These are phyloP conservation scores for Clanis bilineata DNA, from an alignment of 2,888 invertebrate genomes.

Conservation along the genomic window DNA sequence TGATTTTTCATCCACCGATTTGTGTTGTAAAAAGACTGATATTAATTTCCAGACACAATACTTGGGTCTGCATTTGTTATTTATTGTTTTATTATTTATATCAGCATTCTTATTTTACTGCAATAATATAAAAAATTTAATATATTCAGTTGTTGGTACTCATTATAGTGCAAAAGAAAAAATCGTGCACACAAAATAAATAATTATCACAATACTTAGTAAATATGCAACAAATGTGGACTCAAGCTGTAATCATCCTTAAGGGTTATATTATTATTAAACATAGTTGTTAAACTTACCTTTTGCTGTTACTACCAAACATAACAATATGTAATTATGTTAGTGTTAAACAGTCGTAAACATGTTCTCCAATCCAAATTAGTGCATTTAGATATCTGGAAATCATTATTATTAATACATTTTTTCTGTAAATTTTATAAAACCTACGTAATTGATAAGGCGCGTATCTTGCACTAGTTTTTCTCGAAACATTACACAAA, in stretches of 20 bases:
- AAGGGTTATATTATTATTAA: neutral
- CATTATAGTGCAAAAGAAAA: neutral
- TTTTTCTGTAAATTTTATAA: too few relatives aligned
- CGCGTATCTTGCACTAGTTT: too few relatives aligned
- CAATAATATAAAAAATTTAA: neutral
- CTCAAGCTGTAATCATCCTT: neutral
- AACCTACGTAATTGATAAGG: too few relatives aligned
- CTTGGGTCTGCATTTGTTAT: conserved; percentile 4
- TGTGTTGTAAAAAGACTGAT: conserved; percentile 67
- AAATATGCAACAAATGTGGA: neutral
- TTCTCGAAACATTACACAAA: too few relatives aligned
- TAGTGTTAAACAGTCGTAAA: neutral
- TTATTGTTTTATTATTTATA: conserved; percentile 3
- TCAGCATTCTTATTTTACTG: neutral
- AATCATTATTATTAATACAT: neutral
- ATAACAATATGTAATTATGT: conserved; percentile 1
- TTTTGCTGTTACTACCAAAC: conserved; percentile 5
- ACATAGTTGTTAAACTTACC: conserved; percentile 6
- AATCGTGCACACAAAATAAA: neutral
- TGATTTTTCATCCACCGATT: conserved; percentile 65
- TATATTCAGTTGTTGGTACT: too few relatives aligned
- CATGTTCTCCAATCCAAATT: neutral
- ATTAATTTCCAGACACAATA: conserved; percentile 16
- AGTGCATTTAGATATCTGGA: neutral
- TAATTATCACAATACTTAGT: neutral